Base-by-base conservation (phyloP, 1,140 invertebrate genomes). In the Cotesia typhae region DNA sequence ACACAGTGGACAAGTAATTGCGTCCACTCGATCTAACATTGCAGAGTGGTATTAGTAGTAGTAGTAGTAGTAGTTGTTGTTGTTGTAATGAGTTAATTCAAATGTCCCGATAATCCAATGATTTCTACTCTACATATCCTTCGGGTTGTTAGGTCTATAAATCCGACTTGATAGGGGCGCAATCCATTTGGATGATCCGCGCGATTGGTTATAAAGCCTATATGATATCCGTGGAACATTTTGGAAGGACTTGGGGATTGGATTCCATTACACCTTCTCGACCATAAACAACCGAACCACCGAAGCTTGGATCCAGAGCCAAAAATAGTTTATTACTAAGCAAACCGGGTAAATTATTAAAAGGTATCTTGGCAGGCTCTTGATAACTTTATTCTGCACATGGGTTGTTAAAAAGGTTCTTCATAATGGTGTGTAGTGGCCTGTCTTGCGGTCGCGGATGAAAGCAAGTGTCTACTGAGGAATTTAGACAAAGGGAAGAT, bases 391-490 rank as follows among this genome's bases (percentile, higher is more conserved):
- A 10, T 36, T 41, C 52, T 41, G 41, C 41, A 6, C 41, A 47
- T 47, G 41, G 41, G 52, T 59, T 38, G n/a, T 38, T 71, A 67
- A 79, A 78, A 83, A 82, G 76, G 75, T 77, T 78, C 67, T 71
- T 71, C 75, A 69, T 77, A 71, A 70, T 74, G 76, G 77, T 76
- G 75, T 70, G 63, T 65, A 72, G 76, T 81, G 75, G 70, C 78
- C 76, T 28, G 28, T 28, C 60, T 65, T 73, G 76, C 77, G 71
- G 74, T 75, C 78, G 78, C 73, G 78, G 77, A 82, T 83, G 82
- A 85, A 85, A 85, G 79, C 79, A 85, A 85, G 81, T 84, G 84
- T 83, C 6, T 47, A 80, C 77, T 81, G 80, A 77, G 75, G 78
- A 78, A 79, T 78, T 80, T 79, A 75, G 78, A 81, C 80, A 83